A percentile compares a stretch with the other conserved stretches of the same genome.
Evolutionary conservation across 2,888 invertebrate genomes (phyloP).

Genomic region (Dicyrtoma fusca): DNA sequence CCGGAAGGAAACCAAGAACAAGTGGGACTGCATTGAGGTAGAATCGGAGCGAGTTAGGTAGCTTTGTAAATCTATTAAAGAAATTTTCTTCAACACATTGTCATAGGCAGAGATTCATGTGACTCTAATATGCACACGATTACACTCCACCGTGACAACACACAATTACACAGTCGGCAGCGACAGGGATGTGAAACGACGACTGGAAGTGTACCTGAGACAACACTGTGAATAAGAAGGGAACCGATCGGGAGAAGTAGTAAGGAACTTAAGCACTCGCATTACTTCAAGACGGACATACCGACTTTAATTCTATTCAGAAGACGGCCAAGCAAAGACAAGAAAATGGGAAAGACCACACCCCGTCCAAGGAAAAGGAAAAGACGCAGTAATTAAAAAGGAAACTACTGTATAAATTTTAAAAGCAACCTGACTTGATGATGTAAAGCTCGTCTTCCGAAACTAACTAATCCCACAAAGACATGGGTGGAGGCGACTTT

Average conservation of each 20-base stretch:
- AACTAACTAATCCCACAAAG: constrained; percentile 37
- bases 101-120: too few relatives aligned
- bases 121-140: too few relatives aligned
- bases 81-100: too few relatives aligned
- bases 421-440: constrained; percentile 35
- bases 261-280: not conserved
- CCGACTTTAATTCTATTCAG: too few relatives aligned
- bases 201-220: too few relatives aligned
- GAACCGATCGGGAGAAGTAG: not conserved
- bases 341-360: constrained; percentile 28
- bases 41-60: too few relatives aligned
- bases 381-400: constrained; percentile 37
- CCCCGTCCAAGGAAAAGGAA: constrained; percentile 24
- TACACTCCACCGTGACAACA: too few relatives aligned
- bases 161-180: too few relatives aligned
- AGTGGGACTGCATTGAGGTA: not conserved
- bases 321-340: too few relatives aligned
- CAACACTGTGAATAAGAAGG: not conserved
- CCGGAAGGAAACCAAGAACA: not conserved
- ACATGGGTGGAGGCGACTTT: constrained; percentile 33
- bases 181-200: too few relatives aligned
- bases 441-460: constrained; percentile 35
- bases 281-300: too few relatives aligned
- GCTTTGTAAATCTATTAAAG: too few relatives aligned
- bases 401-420: constrained; percentile 35